Base-by-base conservation (phyloP, 2,797 vertebrate species). In the Sebastes iracundus region DNA sequence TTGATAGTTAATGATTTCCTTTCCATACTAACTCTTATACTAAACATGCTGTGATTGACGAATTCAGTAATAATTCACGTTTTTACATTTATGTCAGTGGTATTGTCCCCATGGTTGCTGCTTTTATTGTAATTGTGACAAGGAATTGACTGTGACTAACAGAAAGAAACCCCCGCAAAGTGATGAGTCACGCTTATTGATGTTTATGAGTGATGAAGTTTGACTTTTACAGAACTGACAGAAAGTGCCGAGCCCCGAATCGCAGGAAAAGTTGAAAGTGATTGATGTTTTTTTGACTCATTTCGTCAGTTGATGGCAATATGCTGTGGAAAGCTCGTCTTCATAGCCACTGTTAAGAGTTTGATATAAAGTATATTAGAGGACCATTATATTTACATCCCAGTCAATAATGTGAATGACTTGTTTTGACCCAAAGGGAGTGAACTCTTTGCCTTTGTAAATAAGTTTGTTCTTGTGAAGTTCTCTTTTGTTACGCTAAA, bases 341-440 rank as follows among this genome's bases (percentile, higher is more conserved):
- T 81, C 42, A 73, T 68, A 77, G 59, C 82, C 80, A 61, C 78
- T 75, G 59, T 87, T 75, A 53, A 65, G 65, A 77, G 76, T 86
- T 86, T 92, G 75, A 84, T 82, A 86, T 85, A 46, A 86, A 80
- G 71, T 88, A 72, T 90, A 80, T 77, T 87, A 83, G 66, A 87
- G 86, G 84, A 89, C 61, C 82, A 35, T 80, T 65, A 79, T 88
- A 89, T 85, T 83, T 87, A 88, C 87, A 93, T 94, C 92, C 94
- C 94, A 88, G 83, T 86, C 76, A 82, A 90, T 88, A 95, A 96
- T 95, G 95, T 95, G 95, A 96, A 96, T 82, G 86, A 72, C 81
- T 81, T 90, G 70, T 90, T 87, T 88, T 56, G 69, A 87, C 84
- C 90, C 83, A 87, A 91, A 92, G 87, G 90, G 88, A 92, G 92